Evolutionary conservation across 2,888 invertebrate genomes (phyloP).

Genomic region (Ophion obscuratus): DNA sequence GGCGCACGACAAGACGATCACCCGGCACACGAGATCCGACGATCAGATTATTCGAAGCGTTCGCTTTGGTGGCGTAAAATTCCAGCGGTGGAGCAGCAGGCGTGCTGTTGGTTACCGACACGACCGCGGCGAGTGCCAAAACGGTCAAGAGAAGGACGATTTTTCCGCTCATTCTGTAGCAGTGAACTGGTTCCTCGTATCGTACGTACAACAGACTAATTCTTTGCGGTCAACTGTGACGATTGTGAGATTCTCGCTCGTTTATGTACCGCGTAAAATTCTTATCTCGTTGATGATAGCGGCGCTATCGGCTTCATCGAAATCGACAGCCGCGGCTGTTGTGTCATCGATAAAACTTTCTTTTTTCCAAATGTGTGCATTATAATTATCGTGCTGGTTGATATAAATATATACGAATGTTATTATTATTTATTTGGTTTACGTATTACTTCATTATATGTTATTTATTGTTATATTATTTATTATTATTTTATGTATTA

Average conservation of each 20-base stretch:
- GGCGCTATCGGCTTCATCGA: neutral
- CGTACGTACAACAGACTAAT: neutral
- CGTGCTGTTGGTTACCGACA: neutral
- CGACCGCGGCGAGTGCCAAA: neutral
- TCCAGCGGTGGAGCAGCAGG: neutral
- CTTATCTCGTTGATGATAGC: slow-evolving; percentile 1
- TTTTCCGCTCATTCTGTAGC: slow-evolving; percentile 40
- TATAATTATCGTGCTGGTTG: no score
- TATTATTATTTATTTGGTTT: no score
- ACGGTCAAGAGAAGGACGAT: slow-evolving; percentile 5
- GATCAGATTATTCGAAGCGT: slow-evolving; percentile 62
- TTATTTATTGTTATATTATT: no score
- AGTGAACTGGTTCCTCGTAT: no score
- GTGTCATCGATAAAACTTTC: no score
- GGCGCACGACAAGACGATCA: slow-evolving; percentile 52
- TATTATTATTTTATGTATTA: no score
- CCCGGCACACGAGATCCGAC: slow-evolving; percentile 59
- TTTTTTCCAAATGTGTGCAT: no score
- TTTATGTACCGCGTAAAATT: neutral
- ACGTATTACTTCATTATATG: no score
- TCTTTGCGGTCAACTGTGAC: neutral
- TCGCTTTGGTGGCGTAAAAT: neutral
- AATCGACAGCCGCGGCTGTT: no score
- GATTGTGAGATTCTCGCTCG: neutral
- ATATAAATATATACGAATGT: neutral